Evolutionary conservation across 2,888 invertebrate genomes (phyloP).

Genomic region (Cylloceria caligata): DNA sequence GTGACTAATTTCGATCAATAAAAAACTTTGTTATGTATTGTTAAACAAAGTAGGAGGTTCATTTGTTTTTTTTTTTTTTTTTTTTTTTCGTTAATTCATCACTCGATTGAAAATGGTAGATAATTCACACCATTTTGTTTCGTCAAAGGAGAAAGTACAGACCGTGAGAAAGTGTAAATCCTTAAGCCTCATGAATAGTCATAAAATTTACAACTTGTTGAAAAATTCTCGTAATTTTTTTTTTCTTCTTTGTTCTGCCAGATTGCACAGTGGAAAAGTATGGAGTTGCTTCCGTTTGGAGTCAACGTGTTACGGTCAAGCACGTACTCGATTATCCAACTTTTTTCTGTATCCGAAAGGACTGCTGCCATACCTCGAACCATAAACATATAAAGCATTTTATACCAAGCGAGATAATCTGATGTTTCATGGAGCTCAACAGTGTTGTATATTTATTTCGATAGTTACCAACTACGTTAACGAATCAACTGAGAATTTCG

Average conservation of each 20-base stretch:
- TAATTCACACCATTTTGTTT: conserved; percentile 1
- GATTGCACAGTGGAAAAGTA: not conserved
- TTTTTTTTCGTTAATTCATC: no score
- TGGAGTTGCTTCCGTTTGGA: conserved; percentile 2
- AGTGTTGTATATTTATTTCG: no score
- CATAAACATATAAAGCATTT: no score
- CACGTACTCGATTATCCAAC: conserved; percentile 17
- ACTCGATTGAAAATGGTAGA: not conserved
- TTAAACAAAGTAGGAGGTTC: no score
- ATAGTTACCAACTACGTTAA: no score
- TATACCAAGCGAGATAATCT: no score
- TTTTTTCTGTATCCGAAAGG: not conserved
- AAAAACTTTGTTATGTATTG: no score
- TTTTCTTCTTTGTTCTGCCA: not conserved
- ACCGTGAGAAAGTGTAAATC: conserved; percentile 16
- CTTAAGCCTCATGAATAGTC: conserved; percentile 17
- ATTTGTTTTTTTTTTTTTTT: no score
- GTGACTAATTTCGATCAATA: no score
- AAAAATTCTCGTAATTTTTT: not conserved
- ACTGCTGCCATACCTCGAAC: not conserved
- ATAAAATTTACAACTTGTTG: conserved; percentile 17
- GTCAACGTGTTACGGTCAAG: conserved; percentile 11
- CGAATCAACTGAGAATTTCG: no score
- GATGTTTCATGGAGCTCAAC: no score
- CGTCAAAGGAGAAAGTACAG: conserved; percentile 7